Percentiles rank a stretch among this genome's conserved stretches.
These are phyloP conservation scores for Guaruba guarouba DNA, from an alignment of 2,113 vertebrate genomes.

Conservation along the genomic window DNA sequence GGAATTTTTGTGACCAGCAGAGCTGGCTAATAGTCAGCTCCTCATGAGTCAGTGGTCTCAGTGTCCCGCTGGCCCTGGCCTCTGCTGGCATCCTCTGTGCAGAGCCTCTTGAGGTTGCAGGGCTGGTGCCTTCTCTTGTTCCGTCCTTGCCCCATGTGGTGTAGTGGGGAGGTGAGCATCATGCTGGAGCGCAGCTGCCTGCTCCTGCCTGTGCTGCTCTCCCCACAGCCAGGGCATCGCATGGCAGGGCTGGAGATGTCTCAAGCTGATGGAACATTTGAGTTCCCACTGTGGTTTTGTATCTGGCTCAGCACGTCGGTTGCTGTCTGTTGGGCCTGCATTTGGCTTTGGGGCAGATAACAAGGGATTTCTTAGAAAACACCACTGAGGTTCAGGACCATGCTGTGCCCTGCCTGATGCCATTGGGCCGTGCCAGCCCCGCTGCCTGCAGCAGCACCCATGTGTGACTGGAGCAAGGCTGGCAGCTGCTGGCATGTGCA, in stretches of 20 bases:
- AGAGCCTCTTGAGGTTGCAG: fast-evolving
- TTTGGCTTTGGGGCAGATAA: background rate
- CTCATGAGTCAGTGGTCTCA: background rate
- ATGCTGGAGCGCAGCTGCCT: background rate
- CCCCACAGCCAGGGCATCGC: fast-evolving
- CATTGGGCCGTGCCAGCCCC: background rate
- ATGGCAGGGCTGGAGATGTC: background rate
- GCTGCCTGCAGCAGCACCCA: background rate
- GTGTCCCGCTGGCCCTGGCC: fast-evolving
- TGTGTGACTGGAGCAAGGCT: background rate
- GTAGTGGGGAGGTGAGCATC: fast-evolving
- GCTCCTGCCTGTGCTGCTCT: background rate
- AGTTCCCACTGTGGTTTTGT: background rate
- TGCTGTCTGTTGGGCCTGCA: background rate
- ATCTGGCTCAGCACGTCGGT: background rate
- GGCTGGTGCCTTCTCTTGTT: background rate
- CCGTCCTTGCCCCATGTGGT: background rate
- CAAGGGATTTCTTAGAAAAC: background rate
- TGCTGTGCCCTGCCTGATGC: background rate
- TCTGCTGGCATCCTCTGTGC: background rate
- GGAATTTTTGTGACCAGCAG: slow-evolving; percentile 35
- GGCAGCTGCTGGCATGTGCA: background rate
- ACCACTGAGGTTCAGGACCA: background rate
- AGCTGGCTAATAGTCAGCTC: slow-evolving; percentile 27
- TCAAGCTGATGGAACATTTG: background rate